Evolutionary conservation across 2,797 vertebrate genomes (phyloP).

Genomic region (Cetoscarus ocellatus): DNA sequence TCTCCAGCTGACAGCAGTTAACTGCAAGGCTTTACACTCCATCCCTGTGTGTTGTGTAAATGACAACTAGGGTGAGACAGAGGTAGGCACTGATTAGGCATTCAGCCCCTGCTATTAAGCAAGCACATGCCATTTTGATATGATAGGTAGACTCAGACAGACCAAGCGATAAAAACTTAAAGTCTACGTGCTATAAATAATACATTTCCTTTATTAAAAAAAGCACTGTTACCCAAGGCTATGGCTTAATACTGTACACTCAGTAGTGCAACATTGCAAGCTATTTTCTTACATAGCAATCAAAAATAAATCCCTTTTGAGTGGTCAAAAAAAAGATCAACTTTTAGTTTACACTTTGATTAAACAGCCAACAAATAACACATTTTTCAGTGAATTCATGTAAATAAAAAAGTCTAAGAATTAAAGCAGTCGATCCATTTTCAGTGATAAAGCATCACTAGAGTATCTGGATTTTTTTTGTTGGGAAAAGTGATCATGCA

Average conservation of each 20-base stretch:
- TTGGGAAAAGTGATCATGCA: too few relatives aligned
- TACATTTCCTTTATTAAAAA: slow-evolving; percentile 1
- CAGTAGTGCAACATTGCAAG: background rate
- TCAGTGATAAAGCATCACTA: too few relatives aligned
- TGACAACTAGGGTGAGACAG: background rate
- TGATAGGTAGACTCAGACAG: background rate
- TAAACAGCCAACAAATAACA: too few relatives aligned
- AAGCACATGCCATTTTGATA: background rate
- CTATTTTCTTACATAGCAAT: background rate
- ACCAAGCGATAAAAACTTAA: background rate
- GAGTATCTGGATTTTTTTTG: too few relatives aligned
- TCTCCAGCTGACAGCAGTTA: slow-evolving; percentile 6
- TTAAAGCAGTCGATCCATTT: too few relatives aligned
- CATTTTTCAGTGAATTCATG: too few relatives aligned
- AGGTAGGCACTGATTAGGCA: background rate
- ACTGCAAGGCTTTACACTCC: background rate
- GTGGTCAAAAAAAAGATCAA: too few relatives aligned
- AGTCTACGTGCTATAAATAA: background rate
- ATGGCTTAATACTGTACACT: background rate
- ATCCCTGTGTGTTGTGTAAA: background rate
- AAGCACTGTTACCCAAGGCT: background rate
- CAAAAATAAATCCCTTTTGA: background rate
- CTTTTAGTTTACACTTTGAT: too few relatives aligned
- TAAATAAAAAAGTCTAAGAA: too few relatives aligned
- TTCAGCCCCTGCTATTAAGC: background rate